These are phyloP conservation scores for Beaufortia kweichowensis DNA, from an alignment of 2,113 vertebrate genomes.

Conservation along the genomic window DNA sequence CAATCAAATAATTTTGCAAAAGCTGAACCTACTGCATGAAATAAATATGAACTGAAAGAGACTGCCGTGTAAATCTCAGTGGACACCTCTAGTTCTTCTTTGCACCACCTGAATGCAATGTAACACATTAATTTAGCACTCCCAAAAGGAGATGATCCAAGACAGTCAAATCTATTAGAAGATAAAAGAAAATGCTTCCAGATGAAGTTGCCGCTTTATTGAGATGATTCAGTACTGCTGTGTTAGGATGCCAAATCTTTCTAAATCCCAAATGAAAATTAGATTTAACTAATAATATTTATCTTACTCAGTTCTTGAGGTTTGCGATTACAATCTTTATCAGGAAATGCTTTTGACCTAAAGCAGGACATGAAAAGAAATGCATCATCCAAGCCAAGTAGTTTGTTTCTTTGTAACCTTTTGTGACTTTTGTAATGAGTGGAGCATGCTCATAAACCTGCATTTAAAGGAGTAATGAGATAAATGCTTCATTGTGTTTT, in stretches of 20 bases:
- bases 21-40: too few species aligned
- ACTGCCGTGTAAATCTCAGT: neutral
- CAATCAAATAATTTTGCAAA: too few species aligned
- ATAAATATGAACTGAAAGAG: too few species aligned
- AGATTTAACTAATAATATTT: neutral
- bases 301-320: neutral
- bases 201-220: neutral
- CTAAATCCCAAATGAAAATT: neutral
- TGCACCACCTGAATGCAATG: neutral
- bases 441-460: slow-evolving; percentile 12
- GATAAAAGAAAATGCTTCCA: neutral
- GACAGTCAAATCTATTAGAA: neutral
- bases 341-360: neutral
- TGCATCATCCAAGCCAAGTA: neutral
- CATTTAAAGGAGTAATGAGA: slow-evolving; percentile 1
- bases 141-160: neutral
- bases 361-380: neutral
- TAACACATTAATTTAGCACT: neutral
- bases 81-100: neutral
- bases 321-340: neutral
- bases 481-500: slow-evolving; percentile 12
- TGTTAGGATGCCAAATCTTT: neutral
- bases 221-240: neutral
- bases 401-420: neutral
- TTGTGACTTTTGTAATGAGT: slow-evolving; percentile 12